phyloP scores from a whole-genome alignment of 2,797 vertebrate genomes.

The Pseudopleuronectes americanus region DNA sequence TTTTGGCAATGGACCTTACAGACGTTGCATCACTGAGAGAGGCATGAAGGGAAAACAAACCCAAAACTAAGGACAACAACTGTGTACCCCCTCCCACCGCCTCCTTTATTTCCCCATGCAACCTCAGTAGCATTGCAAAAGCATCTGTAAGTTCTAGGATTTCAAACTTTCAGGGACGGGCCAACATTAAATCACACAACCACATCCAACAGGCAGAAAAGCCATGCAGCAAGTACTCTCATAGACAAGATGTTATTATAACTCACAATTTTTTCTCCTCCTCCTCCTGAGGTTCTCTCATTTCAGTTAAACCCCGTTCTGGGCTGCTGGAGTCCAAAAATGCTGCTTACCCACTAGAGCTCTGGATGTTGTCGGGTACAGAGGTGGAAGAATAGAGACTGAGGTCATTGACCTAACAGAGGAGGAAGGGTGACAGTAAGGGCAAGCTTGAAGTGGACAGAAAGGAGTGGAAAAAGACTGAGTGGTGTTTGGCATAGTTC shows the following conservation, averaged over 20 bases:
- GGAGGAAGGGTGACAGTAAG: slow-evolving; percentile 55
- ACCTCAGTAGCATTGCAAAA: slow-evolving; percentile 79
- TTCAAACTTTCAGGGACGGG: slow-evolving; percentile 69
- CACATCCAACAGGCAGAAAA: slow-evolving; percentile 77
- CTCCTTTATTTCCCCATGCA: slow-evolving; percentile 70
- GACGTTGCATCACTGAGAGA: slow-evolving; percentile 77
- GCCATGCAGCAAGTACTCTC: slow-evolving; percentile 67
- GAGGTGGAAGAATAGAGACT: slow-evolving; percentile 66
- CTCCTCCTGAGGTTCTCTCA: slow-evolving; percentile 68
- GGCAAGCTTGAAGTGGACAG: slow-evolving; percentile 53
- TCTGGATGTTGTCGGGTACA: slow-evolving; percentile 61
- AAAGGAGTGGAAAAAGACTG: slow-evolving; percentile 23
- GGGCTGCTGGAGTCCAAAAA: slow-evolving; percentile 66
- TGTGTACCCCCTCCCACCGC: slow-evolving; percentile 51
- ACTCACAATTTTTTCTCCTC: slow-evolving; percentile 53
- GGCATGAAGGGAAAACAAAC: slow-evolving; percentile 68
- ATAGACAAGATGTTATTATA: slow-evolving; percentile 74
- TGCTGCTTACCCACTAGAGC: slow-evolving; percentile 51
- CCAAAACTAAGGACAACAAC: slow-evolving; percentile 69
- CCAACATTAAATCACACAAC: slow-evolving; percentile 80
- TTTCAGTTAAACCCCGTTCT: slow-evolving; percentile 74
- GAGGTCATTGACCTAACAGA: slow-evolving; percentile 67
- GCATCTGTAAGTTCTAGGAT: slow-evolving; percentile 76
- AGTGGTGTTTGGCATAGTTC: slow-evolving; percentile 43
- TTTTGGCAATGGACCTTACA: slow-evolving; percentile 57